Evolutionary conservation across 2,797 vertebrate genomes (phyloP), one percentile per base, ranked within the genome.

Genomic region (Helicolenus hilgendorfi): DNA sequence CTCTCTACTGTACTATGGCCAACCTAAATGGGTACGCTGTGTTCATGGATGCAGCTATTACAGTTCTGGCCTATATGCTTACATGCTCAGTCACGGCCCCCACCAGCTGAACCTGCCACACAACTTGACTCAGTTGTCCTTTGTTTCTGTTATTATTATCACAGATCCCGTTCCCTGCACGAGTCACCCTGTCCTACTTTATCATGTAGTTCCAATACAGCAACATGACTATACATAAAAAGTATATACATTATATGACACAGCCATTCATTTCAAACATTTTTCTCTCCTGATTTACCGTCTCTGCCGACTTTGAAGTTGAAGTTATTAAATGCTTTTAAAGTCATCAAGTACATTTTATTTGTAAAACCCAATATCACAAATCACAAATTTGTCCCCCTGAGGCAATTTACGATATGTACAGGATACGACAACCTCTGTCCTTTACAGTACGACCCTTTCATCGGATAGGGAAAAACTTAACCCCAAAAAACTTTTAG

Each of bases 51-150:
- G 67, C 72, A 71, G 81, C 75, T 83, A 56, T 84, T 80, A 76
- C 73, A 81, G 76, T 45, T 81, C 72, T 91, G 87, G 80, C 85
- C 91, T 90, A 72, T 78, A 90, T 85, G 75, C 72, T 68, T 27
- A 27, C 3, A 0, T 31, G 27, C 72, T 68, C 76, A 65, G 64
- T 69, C 75, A 35, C 79, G 38, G 41, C 15, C 76, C 35, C 20
- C 31, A 49, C 59, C 81, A 73, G 72, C 85, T 72, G 62, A 80
- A 73, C 53, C 67, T 77, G 74, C 49, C 86, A 49, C 8, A 49
- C 60, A 59, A 83, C 76, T 11, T 67, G 62, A 78, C 68, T 65
- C 71, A 10, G 24, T 45, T 65, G 63, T 26, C 77, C 86, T 84
- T 84, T 69, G 53, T 83, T 80, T 85, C 74, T 14, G 3, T 75